Base-by-base conservation (phyloP, 2,888 invertebrate species). In the Autographa pulchrina region DNA sequence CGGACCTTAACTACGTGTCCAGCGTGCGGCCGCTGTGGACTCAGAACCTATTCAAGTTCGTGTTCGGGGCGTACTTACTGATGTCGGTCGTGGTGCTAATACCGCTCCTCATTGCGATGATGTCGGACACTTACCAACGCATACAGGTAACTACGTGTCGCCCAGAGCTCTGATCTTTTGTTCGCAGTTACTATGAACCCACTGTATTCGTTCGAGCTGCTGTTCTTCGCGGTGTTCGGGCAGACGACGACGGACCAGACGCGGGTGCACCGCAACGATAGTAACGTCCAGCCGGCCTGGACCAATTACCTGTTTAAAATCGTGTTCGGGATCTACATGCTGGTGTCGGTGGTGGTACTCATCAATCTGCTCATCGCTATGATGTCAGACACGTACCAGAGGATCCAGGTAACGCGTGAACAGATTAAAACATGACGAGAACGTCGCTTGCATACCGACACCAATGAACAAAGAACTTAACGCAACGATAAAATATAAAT, bases 351-450 rank as follows among this genome's bases (percentile, higher is more conserved):
- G 90, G 99, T 99, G 92, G 99, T 99, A 88, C 97, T 99, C 88
- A 99, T 99, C 96, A 99, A 99, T 96, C 97, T 99, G 85, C 98
- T 99, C 93, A 99, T 99, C 97, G 99, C 99, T 96, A 99, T 99
- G 99, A 99, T 99, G 99, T 99, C 99, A 92, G 99, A 99, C 97
- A 99, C 99, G 76, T 99, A 99, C 95, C 99, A 99, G 94, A 97
- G 99, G 92, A 99, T 99, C 92, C 99, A 99, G 97, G 99, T 98
- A 97, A 97, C 95, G 70, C 82, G 81, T 84, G 80, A 78, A 71
- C 77, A 72, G 65, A 75, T 52, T 75, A 66, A 81, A 70, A 69
- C 70, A 68, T 71, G 63, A 31, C 59, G 62, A 61, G 58, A 60
- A 63, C 68, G 65, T 62, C 75, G 63, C 74, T 75, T 60, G 82